phyloP scores from a whole-genome alignment of 2,888 invertebrate genomes.

The Dendrolimus houi region DNA sequence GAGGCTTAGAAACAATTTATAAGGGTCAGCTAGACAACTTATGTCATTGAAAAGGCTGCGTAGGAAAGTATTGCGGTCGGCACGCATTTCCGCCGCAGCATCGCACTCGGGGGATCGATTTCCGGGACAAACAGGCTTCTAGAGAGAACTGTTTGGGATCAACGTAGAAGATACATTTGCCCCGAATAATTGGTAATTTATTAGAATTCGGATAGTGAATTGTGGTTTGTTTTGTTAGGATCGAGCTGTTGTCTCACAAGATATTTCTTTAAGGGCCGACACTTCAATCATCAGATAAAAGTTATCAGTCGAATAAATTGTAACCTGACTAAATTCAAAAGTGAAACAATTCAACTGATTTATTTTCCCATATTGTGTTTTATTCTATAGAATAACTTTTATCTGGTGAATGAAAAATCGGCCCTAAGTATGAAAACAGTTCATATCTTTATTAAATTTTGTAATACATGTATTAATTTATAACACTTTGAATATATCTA shows the following conservation, averaged over 20 bases:
- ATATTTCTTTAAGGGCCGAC: too few relatives aligned
- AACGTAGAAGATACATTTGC: background rate
- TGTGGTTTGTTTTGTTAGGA: background rate
- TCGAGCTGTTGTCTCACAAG: background rate
- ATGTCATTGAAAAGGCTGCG: slow-evolving; percentile 18
- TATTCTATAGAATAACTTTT: too few relatives aligned
- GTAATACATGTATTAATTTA: too few relatives aligned
- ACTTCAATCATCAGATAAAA: too few relatives aligned
- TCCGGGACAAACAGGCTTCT: slow-evolving; percentile 20
- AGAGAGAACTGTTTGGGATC: slow-evolving; percentile 2
- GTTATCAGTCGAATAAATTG: too few relatives aligned
- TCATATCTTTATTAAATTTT: too few relatives aligned
- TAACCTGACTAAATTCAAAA: too few relatives aligned
- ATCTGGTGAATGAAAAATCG: too few relatives aligned
- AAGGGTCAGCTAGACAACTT: slow-evolving; percentile 13
- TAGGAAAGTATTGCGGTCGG: slow-evolving; percentile 26
- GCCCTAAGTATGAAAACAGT: too few relatives aligned
- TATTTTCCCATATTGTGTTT: too few relatives aligned
- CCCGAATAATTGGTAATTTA: slow-evolving; percentile 3
- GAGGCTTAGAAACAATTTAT: slow-evolving; percentile 17
- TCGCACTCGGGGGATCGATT: slow-evolving; percentile 36
- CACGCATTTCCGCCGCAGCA: slow-evolving; percentile 15
- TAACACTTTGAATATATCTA: too few relatives aligned
- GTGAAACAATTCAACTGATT: too few relatives aligned
- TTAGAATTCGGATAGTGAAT: background rate